Conservation (phyloP, 2,888 invertebrate genomes). For the Acrocyrtus sp. region DNA sequence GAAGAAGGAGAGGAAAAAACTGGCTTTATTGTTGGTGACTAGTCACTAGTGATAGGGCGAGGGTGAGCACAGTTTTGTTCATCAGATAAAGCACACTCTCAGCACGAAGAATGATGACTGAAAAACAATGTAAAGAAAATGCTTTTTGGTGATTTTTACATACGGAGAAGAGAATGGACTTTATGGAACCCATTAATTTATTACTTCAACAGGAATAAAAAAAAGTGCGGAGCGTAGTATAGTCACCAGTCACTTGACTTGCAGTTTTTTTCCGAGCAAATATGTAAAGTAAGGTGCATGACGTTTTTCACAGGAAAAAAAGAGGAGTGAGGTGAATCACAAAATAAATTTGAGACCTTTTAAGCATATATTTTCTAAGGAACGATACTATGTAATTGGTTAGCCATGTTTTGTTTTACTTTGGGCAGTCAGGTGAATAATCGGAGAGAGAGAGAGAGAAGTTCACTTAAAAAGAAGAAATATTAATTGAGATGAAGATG, state of each 20-base stretch:
- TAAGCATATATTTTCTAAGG: slow-evolving; percentile 3
- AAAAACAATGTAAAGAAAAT: slow-evolving; percentile 45
- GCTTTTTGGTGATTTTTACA: no score
- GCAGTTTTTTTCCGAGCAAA: no score
- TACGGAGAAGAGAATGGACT: no score
- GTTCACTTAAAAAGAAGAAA: no score
- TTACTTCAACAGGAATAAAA: slow-evolving; percentile 40
- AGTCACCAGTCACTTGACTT: neutral
- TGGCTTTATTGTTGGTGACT: neutral
- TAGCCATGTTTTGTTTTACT: no score
- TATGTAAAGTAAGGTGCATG: no score
- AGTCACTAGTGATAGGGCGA: no score
- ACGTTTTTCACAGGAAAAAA: no score
- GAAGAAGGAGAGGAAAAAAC: slow-evolving; percentile 15
- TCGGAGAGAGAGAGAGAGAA: neutral
- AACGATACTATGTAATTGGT: slow-evolving; percentile 9
- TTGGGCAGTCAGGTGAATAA: no score
- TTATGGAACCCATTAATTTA: slow-evolving; percentile 53
- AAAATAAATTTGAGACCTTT: neutral
- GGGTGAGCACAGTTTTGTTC: neutral
- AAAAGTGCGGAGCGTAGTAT: neutral
- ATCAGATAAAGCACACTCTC: neutral
- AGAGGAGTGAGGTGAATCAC: neutral
- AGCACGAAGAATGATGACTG: slow-evolving; percentile 23
- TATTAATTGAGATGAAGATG: no score